A percentile compares a stretch with the other conserved stretches of the same genome.
These are phyloP conservation scores for Macrophya annulata DNA, from an alignment of 2,888 invertebrate species.

Conservation along the genomic window DNA sequence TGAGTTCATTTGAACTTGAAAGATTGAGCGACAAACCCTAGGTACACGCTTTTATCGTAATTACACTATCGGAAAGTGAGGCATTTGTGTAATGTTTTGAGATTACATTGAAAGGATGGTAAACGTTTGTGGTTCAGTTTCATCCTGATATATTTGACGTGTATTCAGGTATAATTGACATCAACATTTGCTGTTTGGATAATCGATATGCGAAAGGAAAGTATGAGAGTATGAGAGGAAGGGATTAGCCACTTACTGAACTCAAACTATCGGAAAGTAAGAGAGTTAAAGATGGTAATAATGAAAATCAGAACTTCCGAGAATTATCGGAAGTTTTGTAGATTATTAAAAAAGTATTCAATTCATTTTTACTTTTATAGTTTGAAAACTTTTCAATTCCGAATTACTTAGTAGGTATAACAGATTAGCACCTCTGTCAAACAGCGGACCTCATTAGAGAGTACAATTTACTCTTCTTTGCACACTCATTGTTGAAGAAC, in stretches of 20 bases:
- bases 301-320: slow-evolving; percentile 28
- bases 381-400: slow-evolving; percentile 9
- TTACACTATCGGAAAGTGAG: not conserved
- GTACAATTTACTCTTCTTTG: slow-evolving; percentile 1
- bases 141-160: not conserved
- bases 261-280: not conserved
- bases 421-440: not conserved
- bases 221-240: not conserved
- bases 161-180: slow-evolving; percentile 19
- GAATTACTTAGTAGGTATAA: not conserved
- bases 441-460: not conserved
- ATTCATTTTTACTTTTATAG: not conserved
- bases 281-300: slow-evolving; percentile 5
- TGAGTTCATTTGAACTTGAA: not conserved
- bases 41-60: not conserved
- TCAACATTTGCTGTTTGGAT: not conserved
- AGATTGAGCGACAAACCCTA: not conserved
- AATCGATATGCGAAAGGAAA: slow-evolving; percentile 5
- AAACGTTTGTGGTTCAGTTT: not conserved
- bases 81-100: not conserved
- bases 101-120: not conserved
- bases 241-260: slow-evolving; percentile 14
- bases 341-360: slow-evolving; percentile 25
- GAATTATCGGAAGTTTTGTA: not conserved
- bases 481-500: not conserved